Evolutionary conservation across 2,113 vertebrate genomes (phyloP).

Genomic region (Corythaixoides concolor): DNA sequence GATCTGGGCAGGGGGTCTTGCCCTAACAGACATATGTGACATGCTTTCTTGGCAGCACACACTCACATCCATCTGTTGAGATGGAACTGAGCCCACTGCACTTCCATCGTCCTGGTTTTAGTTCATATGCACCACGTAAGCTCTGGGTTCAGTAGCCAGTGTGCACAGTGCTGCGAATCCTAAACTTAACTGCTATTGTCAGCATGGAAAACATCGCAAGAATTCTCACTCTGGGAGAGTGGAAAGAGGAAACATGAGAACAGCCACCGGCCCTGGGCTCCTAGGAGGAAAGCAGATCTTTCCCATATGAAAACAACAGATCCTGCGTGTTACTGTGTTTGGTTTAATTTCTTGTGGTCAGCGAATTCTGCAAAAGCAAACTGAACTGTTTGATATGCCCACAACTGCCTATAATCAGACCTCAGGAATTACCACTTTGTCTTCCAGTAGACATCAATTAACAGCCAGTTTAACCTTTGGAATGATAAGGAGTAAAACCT

Average conservation of each 20-base stretch:
- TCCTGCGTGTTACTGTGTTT: accelerated
- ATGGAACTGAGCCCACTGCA: constrained; percentile 4
- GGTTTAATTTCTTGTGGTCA: background rate
- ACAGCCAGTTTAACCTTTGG: background rate
- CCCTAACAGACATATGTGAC: constrained; percentile 32
- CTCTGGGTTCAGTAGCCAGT: background rate
- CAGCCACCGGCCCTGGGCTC: background rate
- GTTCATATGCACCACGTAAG: background rate
- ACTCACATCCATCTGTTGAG: background rate
- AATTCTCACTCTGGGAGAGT: background rate
- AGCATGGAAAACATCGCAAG: background rate
- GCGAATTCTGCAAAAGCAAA: background rate
- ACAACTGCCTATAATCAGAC: background rate
- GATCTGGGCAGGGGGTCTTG: constrained; percentile 32
- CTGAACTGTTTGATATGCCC: background rate
- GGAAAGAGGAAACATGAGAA: background rate
- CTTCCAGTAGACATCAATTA: background rate
- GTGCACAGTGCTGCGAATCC: background rate
- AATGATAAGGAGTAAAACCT: background rate
- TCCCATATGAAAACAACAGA: background rate
- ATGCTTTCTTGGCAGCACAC: background rate
- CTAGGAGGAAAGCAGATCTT: background rate
- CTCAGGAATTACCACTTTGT: background rate
- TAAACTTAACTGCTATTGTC: background rate
- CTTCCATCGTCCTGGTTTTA: background rate